Conservation (phyloP, 2,797 vertebrate species). For the Tarsius wallacei region DNA sequence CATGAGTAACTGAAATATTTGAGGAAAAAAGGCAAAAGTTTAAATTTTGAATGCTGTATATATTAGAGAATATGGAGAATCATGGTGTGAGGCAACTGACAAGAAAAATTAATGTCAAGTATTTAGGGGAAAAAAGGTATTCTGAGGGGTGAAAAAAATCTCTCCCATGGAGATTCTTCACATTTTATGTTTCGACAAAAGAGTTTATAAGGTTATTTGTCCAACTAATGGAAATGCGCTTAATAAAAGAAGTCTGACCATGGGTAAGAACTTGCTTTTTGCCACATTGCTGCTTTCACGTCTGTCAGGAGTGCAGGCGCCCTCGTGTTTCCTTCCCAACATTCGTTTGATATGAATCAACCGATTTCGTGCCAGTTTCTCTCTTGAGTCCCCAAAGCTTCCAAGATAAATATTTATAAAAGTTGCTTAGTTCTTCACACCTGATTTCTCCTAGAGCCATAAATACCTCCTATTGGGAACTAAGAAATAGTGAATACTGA, state of each 20-base stretch:
- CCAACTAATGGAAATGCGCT: conserved; percentile 26
- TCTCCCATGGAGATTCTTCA: conserved; percentile 78
- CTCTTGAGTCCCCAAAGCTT: conserved; percentile 44
- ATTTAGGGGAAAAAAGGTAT: not conserved
- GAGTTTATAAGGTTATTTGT: conserved; percentile 57
- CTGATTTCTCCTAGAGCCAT: conserved; percentile 68
- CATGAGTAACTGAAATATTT: conserved; percentile 89
- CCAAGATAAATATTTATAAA: not conserved
- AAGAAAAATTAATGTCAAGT: conserved; percentile 52
- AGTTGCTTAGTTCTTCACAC: conserved; percentile 61
- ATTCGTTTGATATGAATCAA: not conserved
- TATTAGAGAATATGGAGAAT: conserved; percentile 73
- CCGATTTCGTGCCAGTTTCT: conserved; percentile 61
- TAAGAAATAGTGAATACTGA: conserved; percentile 66
- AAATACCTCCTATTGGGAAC: conserved; percentile 71
- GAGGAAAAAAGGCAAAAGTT: conserved; percentile 80
- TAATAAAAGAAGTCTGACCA: conserved; percentile 53
- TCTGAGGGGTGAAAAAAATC: conserved; percentile 42
- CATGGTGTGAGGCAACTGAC: conserved; percentile 65
- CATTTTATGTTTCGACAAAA: conserved; percentile 17
- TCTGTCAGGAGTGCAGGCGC: not conserved
- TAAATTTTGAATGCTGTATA: conserved; percentile 80
- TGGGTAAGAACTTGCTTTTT: conserved; percentile 56
- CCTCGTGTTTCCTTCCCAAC: not conserved
- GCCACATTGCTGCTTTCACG: conserved; percentile 1